These are phyloP conservation scores for Stegastes partitus DNA, from an alignment of 2,113 vertebrate genomes.

Conservation along the genomic window DNA sequence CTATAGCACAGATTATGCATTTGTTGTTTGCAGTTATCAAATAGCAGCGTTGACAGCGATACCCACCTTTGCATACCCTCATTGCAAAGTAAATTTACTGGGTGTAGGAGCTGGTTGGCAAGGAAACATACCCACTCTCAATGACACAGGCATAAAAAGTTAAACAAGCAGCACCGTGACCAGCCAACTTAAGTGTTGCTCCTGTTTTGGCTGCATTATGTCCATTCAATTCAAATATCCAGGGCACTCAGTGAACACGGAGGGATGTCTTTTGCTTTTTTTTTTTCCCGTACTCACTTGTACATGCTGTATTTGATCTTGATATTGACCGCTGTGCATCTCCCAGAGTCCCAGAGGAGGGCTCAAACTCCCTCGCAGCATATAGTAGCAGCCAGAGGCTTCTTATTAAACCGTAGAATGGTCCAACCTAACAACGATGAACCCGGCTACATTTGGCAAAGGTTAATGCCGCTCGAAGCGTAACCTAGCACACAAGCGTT, in stretches of 20 bases:
- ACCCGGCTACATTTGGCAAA: conserved; percentile 49
- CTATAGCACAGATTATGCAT: neutral
- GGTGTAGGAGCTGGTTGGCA: neutral
- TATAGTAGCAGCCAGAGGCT: conserved; percentile 3
- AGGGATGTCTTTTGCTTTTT: neutral
- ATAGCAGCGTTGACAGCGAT: neutral
- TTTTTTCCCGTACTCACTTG: neutral
- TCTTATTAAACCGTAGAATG: conserved; percentile 2
- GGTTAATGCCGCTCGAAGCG: conserved; percentile 48
- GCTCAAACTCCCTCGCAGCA: neutral
- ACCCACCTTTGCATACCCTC: neutral
- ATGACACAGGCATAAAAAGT: neutral
- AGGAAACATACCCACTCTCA: neutral
- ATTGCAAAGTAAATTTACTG: conserved; percentile 3
- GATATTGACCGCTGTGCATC: neutral
- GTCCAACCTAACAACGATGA: conserved; percentile 6
- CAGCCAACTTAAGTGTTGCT: neutral
- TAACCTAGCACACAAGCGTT: conserved; percentile 19
- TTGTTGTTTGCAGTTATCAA: neutral
- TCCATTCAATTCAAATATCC: conserved; percentile 14
- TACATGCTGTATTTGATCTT: conserved; percentile 12
- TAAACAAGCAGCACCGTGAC: neutral
- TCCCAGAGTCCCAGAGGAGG: conserved; percentile 1
- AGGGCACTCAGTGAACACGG: neutral
- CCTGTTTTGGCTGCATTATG: neutral